Percentiles rank a stretch among this genome's conserved stretches.
Evolutionary conservation across 2,113 vertebrate genomes (phyloP).

Genomic region (Canis aureus): DNA sequence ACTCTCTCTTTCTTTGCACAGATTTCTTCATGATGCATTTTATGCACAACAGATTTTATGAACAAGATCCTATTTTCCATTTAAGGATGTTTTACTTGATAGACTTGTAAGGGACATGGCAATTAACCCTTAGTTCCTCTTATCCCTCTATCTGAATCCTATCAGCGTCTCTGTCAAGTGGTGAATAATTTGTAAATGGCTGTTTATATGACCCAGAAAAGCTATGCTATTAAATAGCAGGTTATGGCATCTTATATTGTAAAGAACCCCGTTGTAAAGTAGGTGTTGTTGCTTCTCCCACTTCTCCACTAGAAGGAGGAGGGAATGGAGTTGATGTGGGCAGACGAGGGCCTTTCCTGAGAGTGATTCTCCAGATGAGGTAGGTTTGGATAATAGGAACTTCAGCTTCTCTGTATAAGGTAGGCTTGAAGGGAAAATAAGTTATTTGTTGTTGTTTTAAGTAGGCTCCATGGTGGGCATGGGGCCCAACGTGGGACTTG

Average conservation of each 20-base stretch:
- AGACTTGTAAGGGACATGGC: not conserved
- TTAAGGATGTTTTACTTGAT: not conserved
- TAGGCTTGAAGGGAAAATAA: not conserved
- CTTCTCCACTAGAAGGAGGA: not conserved
- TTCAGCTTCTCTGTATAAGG: not conserved
- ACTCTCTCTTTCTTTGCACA: not conserved
- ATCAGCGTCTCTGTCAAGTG: not conserved
- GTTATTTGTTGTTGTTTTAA: not conserved
- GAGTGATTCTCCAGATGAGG: not conserved
- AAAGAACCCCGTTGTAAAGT: not conserved
- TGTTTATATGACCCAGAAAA: not conserved
- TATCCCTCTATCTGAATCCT: not conserved
- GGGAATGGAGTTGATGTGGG: fast-evolving
- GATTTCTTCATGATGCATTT: not conserved
- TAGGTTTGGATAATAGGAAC: not conserved
- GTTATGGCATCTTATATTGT: not conserved
- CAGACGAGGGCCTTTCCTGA: not conserved
- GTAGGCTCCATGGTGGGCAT: not conserved
- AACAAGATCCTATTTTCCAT: not conserved
- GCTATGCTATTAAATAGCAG: not conserved
- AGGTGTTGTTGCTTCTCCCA: not conserved
- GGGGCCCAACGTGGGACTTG: not conserved
- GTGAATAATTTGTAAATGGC: not conserved
- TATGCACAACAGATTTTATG: not conserved
- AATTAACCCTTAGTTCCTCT: not conserved